phyloP scores from a whole-genome alignment of 2,888 invertebrate species.

The Mactromeris polynyma region DNA sequence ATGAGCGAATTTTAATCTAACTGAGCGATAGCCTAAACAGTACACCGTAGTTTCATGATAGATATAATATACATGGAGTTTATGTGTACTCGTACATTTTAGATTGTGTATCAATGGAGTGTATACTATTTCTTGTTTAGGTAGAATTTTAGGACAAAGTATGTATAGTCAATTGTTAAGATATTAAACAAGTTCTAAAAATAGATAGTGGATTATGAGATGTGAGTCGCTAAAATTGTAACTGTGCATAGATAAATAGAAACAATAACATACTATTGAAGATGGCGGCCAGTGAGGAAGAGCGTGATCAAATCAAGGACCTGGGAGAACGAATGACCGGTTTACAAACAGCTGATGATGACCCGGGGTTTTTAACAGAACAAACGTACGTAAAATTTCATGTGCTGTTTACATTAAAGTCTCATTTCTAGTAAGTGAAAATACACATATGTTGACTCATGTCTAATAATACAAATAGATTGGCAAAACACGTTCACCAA shows the following conservation, averaged over 20 bases:
- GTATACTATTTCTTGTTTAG: too few species aligned
- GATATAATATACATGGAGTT: too few species aligned
- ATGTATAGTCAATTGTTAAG: background rate
- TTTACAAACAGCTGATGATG: slow-evolving; percentile 74
- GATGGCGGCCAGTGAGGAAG: slow-evolving; percentile 42
- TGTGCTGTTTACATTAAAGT: background rate
- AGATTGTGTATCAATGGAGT: too few species aligned
- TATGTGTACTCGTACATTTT: too few species aligned
- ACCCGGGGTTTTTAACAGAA: slow-evolving; percentile 77
- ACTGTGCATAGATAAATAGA: background rate
- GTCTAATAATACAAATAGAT: too few species aligned
- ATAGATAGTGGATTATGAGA: background rate
- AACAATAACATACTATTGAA: background rate
- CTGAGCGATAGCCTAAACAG: too few species aligned
- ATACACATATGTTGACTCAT: too few species aligned
- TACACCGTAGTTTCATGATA: too few species aligned
- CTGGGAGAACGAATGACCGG: slow-evolving; percentile 69
- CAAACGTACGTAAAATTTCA: slow-evolving; percentile 78
- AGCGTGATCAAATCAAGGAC: slow-evolving; percentile 70
- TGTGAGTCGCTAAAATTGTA: background rate
- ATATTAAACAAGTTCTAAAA: background rate
- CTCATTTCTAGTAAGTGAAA: background rate
- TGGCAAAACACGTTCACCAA: too few species aligned
- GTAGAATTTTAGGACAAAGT: background rate
- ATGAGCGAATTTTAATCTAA: too few species aligned